Evolutionary conservation across 2,888 invertebrate genomes (phyloP), one percentile per base, ranked within the genome.

Genomic region (Oegoconia quadripuncta): DNA sequence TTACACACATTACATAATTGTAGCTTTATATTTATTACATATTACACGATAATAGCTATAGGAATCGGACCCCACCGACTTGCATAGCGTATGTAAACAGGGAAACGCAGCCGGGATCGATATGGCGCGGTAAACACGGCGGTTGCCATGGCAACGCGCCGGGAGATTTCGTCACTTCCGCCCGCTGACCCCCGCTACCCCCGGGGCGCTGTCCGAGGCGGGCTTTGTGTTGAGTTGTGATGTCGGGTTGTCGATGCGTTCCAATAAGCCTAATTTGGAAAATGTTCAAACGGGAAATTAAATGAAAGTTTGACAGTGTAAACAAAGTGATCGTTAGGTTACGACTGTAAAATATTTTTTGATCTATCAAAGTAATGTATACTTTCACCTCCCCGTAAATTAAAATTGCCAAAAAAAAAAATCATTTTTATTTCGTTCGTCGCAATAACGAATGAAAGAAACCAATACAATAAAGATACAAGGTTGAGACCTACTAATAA

Each of bases 121-220:
- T 84, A 81, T 60, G 82, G 73, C 80, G 83, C 70, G 74, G 84
- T 81, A 84, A 86, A 86, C 84, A 84, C 69, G 86, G 80, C 86
- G 83, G 86, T 86, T 73, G 74, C 64, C 73, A 78, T 80, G 76
- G 71, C 67, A 46, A 83, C 81, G 64, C 64, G 73, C 61, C 73
- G 74, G 78, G 79, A 77, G 74, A 64, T 64, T 64, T 66, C 74
- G 68, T 68, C 74, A 70, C 73, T 75, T 77, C 76, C 40, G 27
- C 37, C 41, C 38, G 35, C 14, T 38, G 35, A 38, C 14, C 11
- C 33, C 39, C 37, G 37, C 37, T 35, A 32, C 33, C 41, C 40
- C 44, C 42, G 45, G 48, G 48, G 47, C 39, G 47, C 39, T 44
- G 37, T 36, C 52, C 45, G 41, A 27, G n/a, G 16, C 32, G 13